These are phyloP conservation scores for Oryzias melastigma DNA, from an alignment of 2,113 vertebrate species.

Conservation along the genomic window DNA sequence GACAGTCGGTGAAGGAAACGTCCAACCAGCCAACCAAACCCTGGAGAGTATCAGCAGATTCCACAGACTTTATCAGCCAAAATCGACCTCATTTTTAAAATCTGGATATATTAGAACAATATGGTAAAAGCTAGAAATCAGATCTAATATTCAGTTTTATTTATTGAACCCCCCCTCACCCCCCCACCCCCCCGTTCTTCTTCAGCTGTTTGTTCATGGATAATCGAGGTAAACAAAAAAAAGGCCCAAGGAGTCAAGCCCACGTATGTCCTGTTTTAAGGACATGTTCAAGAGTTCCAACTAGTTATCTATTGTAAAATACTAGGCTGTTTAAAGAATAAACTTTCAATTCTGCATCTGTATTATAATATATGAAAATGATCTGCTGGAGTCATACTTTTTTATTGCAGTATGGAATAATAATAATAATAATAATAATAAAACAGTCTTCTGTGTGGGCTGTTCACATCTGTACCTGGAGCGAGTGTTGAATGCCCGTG, in stretches of 20 bases:
- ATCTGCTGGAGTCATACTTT: slow-evolving; percentile 78
- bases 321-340: slow-evolving; percentile 85
- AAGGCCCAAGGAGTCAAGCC: slow-evolving; percentile 74
- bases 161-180: slow-evolving; percentile 70
- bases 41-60: not conserved
- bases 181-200: slow-evolving; percentile 11
- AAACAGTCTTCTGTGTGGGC: slow-evolving; percentile 74
- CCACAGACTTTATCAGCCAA: too few relatives aligned
- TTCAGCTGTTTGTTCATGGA: slow-evolving; percentile 73
- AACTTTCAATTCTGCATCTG: slow-evolving; percentile 84
- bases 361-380: slow-evolving; percentile 83
- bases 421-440: slow-evolving; percentile 24
- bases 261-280: slow-evolving; percentile 85
- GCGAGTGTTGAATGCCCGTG: not conserved
- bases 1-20: slow-evolving; percentile 12
- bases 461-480: slow-evolving; percentile 64
- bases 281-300: slow-evolving; percentile 79
- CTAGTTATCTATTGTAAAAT: slow-evolving; percentile 85
- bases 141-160: slow-evolving; percentile 67
- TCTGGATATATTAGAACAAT: slow-evolving; percentile 41
- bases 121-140: slow-evolving; percentile 45
- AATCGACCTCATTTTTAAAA: slow-evolving; percentile 2
- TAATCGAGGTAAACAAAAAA: slow-evolving; percentile 55
- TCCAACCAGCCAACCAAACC: slow-evolving; percentile 6
- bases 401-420: slow-evolving; percentile 76